These are phyloP conservation scores for Argynnis bischoffii DNA, from an alignment of 2,888 invertebrate species.

Conservation along the genomic window DNA sequence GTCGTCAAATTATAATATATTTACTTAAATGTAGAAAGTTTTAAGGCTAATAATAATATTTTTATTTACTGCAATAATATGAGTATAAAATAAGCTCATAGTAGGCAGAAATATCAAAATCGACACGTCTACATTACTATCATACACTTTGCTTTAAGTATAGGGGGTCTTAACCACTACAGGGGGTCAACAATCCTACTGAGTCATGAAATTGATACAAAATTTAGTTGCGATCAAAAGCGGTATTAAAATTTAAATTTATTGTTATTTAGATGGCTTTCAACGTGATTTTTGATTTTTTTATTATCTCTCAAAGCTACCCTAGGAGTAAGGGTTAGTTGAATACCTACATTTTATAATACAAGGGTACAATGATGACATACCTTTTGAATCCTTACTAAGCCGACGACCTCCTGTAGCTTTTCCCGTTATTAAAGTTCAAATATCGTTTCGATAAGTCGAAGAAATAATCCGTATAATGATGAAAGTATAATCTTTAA, in stretches of 20 bases:
- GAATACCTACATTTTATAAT: constrained; percentile 8
- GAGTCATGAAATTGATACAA: constrained; percentile 76
- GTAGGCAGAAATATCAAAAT: not conserved
- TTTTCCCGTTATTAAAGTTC: not conserved
- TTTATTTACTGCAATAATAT: not conserved
- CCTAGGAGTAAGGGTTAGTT: constrained; percentile 20
- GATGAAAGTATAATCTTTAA: not conserved
- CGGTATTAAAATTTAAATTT: constrained; percentile 52
- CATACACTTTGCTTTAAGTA: constrained; percentile 32
- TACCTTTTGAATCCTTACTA: not conserved
- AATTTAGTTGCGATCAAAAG: constrained; percentile 64
- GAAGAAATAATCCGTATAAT: not conserved
- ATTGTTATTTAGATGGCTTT: constrained; percentile 47
- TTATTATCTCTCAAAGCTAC: constrained; percentile 1
- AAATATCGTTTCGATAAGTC: not conserved
- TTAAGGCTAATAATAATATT: not conserved
- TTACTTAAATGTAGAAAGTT: too few relatives aligned
- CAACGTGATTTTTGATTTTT: constrained; percentile 30
- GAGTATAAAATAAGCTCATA: not conserved
- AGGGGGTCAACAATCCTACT: constrained; percentile 67
- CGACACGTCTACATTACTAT: constrained; percentile 12
- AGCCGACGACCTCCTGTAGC: constrained; percentile 14
- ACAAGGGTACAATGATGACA: constrained; percentile 1
- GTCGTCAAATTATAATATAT: too few relatives aligned
- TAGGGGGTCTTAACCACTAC: constrained; percentile 50